These are phyloP conservation scores for Anastrepha obliqua DNA, from an alignment of 1,140 invertebrate genomes.

Conservation along the genomic window DNA sequence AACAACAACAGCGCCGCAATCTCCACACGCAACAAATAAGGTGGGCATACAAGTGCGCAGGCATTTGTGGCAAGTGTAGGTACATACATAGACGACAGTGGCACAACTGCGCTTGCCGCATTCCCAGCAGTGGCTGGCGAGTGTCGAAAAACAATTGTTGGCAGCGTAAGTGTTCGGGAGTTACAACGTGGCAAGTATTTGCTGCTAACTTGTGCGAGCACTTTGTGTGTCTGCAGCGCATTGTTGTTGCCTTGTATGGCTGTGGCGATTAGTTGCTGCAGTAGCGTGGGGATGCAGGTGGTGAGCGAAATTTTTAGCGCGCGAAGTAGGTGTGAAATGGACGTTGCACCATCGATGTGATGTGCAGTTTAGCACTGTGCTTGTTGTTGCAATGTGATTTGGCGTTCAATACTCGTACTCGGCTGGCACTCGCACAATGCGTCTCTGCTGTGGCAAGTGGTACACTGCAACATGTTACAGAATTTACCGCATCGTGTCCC, in stretches of 20 bases:
- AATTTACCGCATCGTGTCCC: constrained; percentile 53
- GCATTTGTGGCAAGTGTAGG: neutral
- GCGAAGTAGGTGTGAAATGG: constrained; percentile 55
- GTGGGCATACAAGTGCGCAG: neutral
- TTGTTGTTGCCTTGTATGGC: constrained; percentile 21
- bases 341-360: neutral
- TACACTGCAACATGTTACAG: constrained; percentile 26
- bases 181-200: neutral
- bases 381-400: neutral
- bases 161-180: neutral
- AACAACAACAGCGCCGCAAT: neutral
- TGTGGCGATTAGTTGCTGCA: neutral
- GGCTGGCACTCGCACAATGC: neutral
- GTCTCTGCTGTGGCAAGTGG: neutral
- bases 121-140: constrained; percentile 20
- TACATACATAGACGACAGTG: neutral
- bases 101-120: constrained; percentile 2
- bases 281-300: neutral
- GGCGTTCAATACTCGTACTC: neutral
- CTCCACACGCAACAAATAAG: constrained; percentile 1
- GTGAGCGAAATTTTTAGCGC: neutral
- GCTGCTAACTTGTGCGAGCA: constrained; percentile 36
- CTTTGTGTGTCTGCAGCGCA: constrained; percentile 44
- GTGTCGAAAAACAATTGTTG: constrained; percentile 47
- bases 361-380: neutral